Conservation (phyloP, 2,888 invertebrate species). For the Eubasilissa splendida region DNA sequence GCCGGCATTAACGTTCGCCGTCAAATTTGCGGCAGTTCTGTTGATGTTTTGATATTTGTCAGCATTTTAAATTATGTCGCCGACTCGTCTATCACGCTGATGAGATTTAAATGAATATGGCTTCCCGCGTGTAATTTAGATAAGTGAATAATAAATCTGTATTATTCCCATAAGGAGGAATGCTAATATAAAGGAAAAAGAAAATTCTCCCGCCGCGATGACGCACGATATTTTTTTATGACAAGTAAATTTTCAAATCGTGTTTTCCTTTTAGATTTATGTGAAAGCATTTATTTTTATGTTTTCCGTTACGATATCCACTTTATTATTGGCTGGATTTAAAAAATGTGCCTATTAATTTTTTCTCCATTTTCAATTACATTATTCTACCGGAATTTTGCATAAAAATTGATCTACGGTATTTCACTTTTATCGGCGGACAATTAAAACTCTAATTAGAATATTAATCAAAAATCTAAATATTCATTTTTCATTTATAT, state of each 20-base stretch:
- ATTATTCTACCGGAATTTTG: no score
- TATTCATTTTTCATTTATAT: no score
- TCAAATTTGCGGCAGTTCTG: conserved; percentile 38
- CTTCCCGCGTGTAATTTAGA: conserved; percentile 38
- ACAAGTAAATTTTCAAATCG: conserved; percentile 19
- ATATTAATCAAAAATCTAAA: no score
- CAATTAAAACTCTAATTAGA: no score
- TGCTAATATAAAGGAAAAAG: conserved; percentile 22
- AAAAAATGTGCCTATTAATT: no score
- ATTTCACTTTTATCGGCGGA: no score
- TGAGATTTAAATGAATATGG: conserved; percentile 49
- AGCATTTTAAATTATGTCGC: conserved; percentile 44
- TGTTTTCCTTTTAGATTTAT: conserved; percentile 23
- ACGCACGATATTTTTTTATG: conserved; percentile 13
- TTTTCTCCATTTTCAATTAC: no score
- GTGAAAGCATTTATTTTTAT: not conserved
- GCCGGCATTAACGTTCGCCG: conserved; percentile 33
- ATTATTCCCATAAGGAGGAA: conserved; percentile 37
- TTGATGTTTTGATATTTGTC: conserved; percentile 48
- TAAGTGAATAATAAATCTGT: conserved; percentile 41
- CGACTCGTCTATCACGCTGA: conserved; percentile 40
- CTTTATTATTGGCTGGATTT: not conserved
- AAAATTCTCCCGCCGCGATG: conserved; percentile 4
- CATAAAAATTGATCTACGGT: not conserved
- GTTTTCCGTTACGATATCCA: not conserved